These are phyloP conservation scores for Cecropterus lyciades DNA, from an alignment of 1,140 invertebrate genomes.

Conservation along the genomic window DNA sequence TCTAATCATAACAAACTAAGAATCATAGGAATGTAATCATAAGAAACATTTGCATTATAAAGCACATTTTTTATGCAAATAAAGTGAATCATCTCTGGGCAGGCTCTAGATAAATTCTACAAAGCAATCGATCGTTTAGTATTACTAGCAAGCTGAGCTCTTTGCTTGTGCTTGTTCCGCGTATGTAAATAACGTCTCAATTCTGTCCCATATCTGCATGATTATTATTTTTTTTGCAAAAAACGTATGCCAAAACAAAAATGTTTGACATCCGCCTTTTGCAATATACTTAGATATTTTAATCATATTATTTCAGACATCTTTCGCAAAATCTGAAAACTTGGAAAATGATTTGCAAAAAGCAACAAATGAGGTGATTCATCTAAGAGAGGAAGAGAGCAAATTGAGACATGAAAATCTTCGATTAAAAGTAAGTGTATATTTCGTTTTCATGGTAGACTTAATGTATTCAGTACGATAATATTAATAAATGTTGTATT, in stretches of 20 bases:
- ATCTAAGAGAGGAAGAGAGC: slow-evolving; percentile 90
- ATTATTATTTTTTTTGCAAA: slow-evolving; percentile 42
- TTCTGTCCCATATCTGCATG: slow-evolving; percentile 41
- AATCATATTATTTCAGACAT: slow-evolving; percentile 59
- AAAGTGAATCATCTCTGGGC: neutral
- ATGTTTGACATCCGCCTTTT: slow-evolving; percentile 24
- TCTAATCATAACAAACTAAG: too few relatives aligned
- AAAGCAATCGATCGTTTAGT: neutral
- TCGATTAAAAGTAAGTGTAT: slow-evolving; percentile 88
- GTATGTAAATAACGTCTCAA: neutral
- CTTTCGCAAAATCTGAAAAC: slow-evolving; percentile 70
- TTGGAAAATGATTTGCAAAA: slow-evolving; percentile 86
- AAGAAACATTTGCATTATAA: too few relatives aligned
- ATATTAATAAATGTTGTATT: slow-evolving; percentile 32
- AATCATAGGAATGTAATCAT: too few relatives aligned
- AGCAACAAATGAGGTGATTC: slow-evolving; percentile 89
- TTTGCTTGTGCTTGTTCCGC: neutral
- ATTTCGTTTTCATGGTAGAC: slow-evolving; percentile 25
- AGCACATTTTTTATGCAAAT: too few relatives aligned
- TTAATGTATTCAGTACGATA: slow-evolving; percentile 13
- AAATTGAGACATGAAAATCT: slow-evolving; percentile 92
- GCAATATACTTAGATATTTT: slow-evolving; percentile 45
- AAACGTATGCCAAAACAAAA: slow-evolving; percentile 16
- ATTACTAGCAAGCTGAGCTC: neutral
- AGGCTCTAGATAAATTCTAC: neutral